Conservation (phyloP, 2,888 invertebrate species). For the Craniophora ligustri region DNA sequence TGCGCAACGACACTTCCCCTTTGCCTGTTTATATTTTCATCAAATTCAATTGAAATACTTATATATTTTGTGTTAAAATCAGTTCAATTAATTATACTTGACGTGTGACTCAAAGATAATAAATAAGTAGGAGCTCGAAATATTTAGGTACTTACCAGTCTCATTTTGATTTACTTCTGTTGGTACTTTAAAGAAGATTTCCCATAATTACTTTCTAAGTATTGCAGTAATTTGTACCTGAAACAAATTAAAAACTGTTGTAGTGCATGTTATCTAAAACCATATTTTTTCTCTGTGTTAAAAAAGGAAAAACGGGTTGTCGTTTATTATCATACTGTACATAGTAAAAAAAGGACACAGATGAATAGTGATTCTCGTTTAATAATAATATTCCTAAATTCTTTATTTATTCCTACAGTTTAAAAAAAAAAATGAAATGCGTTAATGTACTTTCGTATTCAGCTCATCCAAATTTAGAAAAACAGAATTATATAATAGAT, state of each 20-base stretch:
- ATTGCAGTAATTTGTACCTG: conserved; percentile 73
- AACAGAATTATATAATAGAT: neutral
- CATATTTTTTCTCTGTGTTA: too few species aligned
- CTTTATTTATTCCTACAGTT: too few species aligned
- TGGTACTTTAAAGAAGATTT: conserved; percentile 57
- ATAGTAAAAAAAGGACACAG: too few species aligned
- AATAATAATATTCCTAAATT: too few species aligned
- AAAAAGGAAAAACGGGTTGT: too few species aligned
- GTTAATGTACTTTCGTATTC: too few species aligned
- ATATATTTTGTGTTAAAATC: conserved; percentile 30
- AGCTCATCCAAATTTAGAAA: too few species aligned
- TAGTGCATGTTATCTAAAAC: neutral
- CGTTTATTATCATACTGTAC: too few species aligned
- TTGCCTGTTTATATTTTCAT: conserved; percentile 78
- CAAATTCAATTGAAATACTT: conserved; percentile 61
- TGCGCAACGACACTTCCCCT: conserved; percentile 83
- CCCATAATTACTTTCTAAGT: conserved; percentile 64
- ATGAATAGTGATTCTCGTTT: too few species aligned
- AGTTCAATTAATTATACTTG: conserved; percentile 1
- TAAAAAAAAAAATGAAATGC: too few species aligned
- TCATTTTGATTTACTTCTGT: conserved; percentile 74
- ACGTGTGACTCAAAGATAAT: neutral
- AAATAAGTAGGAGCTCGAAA: too few species aligned
- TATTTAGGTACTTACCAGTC: conserved; percentile 75
- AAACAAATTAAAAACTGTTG: conserved; percentile 60